phyloP scores from a whole-genome alignment of 2,888 invertebrate genomes.

The Oligia fasciuncula region DNA sequence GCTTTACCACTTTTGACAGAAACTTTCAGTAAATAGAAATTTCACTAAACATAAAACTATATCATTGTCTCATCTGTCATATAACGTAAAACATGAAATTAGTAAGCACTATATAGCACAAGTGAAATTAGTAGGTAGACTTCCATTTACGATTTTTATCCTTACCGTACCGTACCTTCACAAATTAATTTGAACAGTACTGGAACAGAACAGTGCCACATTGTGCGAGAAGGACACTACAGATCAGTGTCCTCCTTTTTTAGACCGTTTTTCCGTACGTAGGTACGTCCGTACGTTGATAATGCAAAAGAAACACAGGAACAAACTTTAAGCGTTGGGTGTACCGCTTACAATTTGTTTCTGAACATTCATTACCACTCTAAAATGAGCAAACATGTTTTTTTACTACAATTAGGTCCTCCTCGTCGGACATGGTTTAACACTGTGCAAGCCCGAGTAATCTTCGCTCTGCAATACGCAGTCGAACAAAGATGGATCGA shows the following conservation, averaged over 20 bases:
- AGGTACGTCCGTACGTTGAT: not conserved
- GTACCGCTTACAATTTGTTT: not conserved
- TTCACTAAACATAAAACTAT: not conserved
- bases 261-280: not conserved
- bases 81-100: not conserved
- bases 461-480: conserved; percentile 76
- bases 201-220: not conserved
- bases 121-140: not conserved
- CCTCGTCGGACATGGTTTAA: conserved; percentile 67
- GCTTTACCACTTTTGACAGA: not conserved
- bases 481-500: conserved; percentile 73
- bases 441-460: conserved; percentile 71
- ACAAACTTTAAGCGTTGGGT: too few species aligned
- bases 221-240: not conserved
- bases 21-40: not conserved
- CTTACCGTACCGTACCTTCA: not conserved
- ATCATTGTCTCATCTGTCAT: not conserved
- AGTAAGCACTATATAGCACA: not conserved
- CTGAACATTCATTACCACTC: not conserved
- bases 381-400: not conserved
- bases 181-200: not conserved
- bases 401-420: conserved; percentile 47
- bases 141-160: not conserved
- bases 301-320: not conserved
- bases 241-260: not conserved